Evolutionary conservation across 37 sponge, comb jelly and placozoan genomes (phyloP), one percentile per base, ranked within the genome.

Genomic region (Petrosia ficiformis): DNA sequence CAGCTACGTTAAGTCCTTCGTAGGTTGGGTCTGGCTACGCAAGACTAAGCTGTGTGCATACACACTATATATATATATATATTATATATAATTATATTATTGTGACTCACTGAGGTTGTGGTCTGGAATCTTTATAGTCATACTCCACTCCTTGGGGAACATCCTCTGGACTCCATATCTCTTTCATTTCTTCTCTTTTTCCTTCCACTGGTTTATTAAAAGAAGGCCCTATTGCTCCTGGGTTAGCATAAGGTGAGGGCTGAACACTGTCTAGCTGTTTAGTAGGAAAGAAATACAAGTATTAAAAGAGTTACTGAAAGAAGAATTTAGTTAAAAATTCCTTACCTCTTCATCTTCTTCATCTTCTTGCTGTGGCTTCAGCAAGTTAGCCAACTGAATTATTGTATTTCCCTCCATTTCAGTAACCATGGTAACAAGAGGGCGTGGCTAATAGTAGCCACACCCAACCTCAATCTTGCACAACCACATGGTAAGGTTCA

Each of bases 51-150:
- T n/a, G n/a, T n/a, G n/a, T n/a, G n/a, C n/a, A n/a, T n/a, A n/a
- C n/a, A n/a, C n/a, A n/a, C n/a, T n/a, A n/a, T n/a, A n/a, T n/a
- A n/a, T n/a, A n/a, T n/a, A n/a, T n/a, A n/a, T n/a, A n/a, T n/a
- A n/a, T n/a, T n/a, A n/a, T n/a, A n/a, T n/a, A n/a, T n/a, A n/a
- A n/a, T n/a, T n/a, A n/a, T n/a, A n/a, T n/a, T n/a, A n/a, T n/a
- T n/a, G n/a, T n/a, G n/a, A 54, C 87, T 81, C 60, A 94, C 94
- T 95, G 84, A 8, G 96, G 96, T 24, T 82, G 39, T 32, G 87
- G 87, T 44, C 96, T 77, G 10, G 84, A 81, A 73, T 95, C 96
- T 68, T 82, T 77, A 32, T 76, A 72, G 0, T 78, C 82, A 2
- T 73, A 57, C 40, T 71, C 59, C 0, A 52, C 56, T n/a, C 70